phyloP scores from a whole-genome alignment of 2,113 vertebrate species.

The Strix aluco region DNA sequence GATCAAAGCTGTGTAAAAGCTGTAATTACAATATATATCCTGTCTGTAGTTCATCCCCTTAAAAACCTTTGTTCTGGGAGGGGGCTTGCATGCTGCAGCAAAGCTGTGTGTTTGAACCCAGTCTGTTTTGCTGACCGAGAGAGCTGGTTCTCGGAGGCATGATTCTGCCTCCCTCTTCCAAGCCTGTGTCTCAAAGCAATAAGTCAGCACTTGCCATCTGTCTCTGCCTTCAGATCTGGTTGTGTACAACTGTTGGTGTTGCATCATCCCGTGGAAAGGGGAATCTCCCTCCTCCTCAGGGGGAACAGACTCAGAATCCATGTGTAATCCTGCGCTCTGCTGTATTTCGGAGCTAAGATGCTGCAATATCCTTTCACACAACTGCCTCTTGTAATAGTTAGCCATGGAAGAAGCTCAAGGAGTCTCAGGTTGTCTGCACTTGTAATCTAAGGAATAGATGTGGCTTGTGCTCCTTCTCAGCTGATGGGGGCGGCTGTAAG shows the following conservation, averaged over 20 bases:
- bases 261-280: not conserved
- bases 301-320: not conserved
- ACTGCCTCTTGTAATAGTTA: not conserved
- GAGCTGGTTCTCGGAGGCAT: not conserved
- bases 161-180: not conserved
- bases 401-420: not conserved
- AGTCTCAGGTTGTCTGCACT: conserved; percentile 7
- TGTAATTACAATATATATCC: not conserved
- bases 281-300: not conserved
- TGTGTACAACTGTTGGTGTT: conserved; percentile 13
- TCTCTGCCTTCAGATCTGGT: conserved; percentile 6
- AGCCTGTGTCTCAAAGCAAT: not conserved
- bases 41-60: not conserved
- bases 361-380: not conserved
- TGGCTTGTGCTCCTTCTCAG: not conserved
- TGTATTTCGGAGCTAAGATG: conserved; percentile 14
- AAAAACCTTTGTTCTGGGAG: not conserved
- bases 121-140: not conserved
- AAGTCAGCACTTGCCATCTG: conserved; percentile 41
- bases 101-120: not conserved
- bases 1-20: not conserved
- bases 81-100: not conserved
- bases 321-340: not conserved
- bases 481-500: not conserved
- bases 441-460: conserved; percentile 34